These are phyloP conservation scores for Cassiopea andromeda DNA, from an alignment of 30 jellyfish, hydroid and myxozoan genomes.

Conservation along the genomic window DNA sequence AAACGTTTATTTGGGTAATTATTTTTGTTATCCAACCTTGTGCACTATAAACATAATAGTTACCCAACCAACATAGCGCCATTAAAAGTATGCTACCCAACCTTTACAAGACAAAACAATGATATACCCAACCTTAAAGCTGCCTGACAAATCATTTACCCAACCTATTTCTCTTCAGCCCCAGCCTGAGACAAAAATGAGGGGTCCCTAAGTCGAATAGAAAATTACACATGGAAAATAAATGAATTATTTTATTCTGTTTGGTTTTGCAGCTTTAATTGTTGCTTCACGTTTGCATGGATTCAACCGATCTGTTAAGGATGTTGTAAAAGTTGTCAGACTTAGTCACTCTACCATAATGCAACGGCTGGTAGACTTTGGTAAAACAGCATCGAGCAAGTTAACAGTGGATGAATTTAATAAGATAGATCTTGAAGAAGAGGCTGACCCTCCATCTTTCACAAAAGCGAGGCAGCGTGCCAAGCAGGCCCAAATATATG, in stretches of 20 bases:
- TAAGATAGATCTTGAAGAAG: conserved; percentile 94
- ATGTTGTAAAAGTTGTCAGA: conserved; percentile 88
- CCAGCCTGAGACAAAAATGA: too few relatives aligned
- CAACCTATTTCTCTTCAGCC: too few relatives aligned
- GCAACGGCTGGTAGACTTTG: conserved; percentile 90
- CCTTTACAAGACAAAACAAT: too few relatives aligned
- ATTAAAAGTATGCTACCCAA: too few relatives aligned
- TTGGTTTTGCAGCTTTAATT: conserved; percentile 74
- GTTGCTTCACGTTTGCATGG: conserved; percentile 97
- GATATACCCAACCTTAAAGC: too few relatives aligned
- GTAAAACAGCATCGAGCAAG: conserved; percentile 91
- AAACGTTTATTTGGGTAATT: too few relatives aligned
- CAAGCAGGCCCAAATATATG: conserved; percentile 83
- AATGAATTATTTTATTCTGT: not conserved
- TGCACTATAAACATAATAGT: too few relatives aligned
- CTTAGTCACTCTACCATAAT: conserved; percentile 86
- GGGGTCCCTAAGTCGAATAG: too few relatives aligned
- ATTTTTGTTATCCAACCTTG: too few relatives aligned
- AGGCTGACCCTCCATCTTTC: conserved; percentile 98
- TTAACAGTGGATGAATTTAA: conserved; percentile 94
- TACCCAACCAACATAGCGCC: too few relatives aligned
- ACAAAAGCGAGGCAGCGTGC: conserved; percentile 88
- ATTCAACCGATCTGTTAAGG: conserved; percentile 78
- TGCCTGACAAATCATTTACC: too few relatives aligned
- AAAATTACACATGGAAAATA: not conserved